These are phyloP conservation scores for Autographa gamma DNA, from an alignment of 2,888 invertebrate genomes.

Conservation along the genomic window DNA sequence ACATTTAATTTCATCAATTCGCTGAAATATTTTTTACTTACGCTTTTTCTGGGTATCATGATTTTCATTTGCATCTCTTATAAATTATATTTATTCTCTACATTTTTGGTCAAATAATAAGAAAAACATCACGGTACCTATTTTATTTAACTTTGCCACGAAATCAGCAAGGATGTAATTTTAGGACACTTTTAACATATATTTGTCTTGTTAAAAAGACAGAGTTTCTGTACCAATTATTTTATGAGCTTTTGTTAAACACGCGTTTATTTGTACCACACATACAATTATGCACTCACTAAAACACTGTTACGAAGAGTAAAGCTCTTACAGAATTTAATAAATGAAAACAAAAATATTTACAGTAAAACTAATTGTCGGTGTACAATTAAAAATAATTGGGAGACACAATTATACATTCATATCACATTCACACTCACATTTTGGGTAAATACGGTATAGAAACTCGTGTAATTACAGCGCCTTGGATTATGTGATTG, in stretches of 20 bases:
- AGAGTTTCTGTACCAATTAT: background rate
- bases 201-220: background rate
- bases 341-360: background rate
- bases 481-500: background rate
- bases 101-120: too few species aligned
- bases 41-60: too few species aligned
- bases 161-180: background rate
- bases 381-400: constrained; percentile 4
- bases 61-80: too few species aligned
- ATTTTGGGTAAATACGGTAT: background rate
- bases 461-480: background rate
- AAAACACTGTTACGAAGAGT: background rate
- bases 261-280: background rate
- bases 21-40: too few species aligned
- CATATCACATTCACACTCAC: background rate
- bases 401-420: background rate
- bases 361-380: background rate
- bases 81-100: too few species aligned
- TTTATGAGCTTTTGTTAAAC: background rate
- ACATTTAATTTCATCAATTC: background rate
- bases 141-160: background rate
- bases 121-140: background rate
- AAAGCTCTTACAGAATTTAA: background rate
- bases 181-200: background rate
- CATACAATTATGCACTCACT: background rate